These are phyloP conservation scores for Hanleya hanleyi DNA, from an alignment of 2,888 invertebrate genomes.

Conservation along the genomic window DNA sequence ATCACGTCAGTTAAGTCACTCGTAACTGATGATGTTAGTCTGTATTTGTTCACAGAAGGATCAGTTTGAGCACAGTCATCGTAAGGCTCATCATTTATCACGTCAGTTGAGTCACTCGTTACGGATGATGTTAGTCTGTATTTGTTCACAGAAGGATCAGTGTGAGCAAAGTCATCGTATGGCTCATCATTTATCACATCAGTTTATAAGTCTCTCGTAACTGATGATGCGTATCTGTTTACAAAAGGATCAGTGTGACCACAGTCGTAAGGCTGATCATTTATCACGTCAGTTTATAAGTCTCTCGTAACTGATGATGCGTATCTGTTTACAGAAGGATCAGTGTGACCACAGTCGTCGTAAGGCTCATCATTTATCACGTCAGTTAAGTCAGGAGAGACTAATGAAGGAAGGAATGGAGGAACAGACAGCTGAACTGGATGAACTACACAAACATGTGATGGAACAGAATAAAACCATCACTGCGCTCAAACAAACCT, in stretches of 20 bases:
- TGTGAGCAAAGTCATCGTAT: too few species aligned
- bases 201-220: not conserved
- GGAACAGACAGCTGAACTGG: conserved; percentile 39
- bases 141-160: too few species aligned
- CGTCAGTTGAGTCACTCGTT: not conserved
- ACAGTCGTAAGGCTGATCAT: too few species aligned
- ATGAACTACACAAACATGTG: conserved; percentile 45
- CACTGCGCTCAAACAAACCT: conserved; percentile 52
- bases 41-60: too few species aligned
- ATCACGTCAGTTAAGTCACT: not conserved
- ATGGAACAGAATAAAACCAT: conserved; percentile 57
- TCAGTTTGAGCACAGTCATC: too few species aligned
- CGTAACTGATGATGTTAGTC: too few species aligned
- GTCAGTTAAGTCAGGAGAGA: conserved; percentile 52
- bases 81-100: too few species aligned
- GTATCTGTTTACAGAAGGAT: conserved; percentile 45
- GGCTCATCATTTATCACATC: too few species aligned
- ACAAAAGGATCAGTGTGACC: too few species aligned
- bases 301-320: not conserved
- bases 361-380: conserved; percentile 47
- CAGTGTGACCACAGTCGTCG: conserved; percentile 51
- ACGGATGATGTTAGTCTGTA: too few species aligned
- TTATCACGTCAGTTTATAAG: not conserved
- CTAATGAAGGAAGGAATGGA: conserved; percentile 47
- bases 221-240: too few species aligned